Percentiles rank a stretch among this genome's conserved stretches.
Conservation (phyloP, 2,888 invertebrate species). For the Odontomyia ornata region DNA sequence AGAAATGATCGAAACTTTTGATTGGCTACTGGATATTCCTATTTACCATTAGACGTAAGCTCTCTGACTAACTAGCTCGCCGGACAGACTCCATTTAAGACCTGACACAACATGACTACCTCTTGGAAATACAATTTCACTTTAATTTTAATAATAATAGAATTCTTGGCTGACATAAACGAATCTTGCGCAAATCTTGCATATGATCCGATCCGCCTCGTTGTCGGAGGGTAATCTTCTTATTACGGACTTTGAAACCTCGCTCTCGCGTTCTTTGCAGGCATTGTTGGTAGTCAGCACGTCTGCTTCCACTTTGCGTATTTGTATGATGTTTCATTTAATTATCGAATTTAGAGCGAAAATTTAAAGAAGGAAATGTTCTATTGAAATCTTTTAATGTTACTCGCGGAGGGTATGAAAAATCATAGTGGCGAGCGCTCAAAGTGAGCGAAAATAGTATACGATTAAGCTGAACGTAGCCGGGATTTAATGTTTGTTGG, state of each 20-base stretch:
- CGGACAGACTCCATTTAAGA: no score
- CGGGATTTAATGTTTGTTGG: background rate
- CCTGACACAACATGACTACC: no score
- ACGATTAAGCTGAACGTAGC: background rate
- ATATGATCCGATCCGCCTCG: conserved; percentile 32
- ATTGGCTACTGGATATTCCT: no score
- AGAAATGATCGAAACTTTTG: no score
- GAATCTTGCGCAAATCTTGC: conserved; percentile 39
- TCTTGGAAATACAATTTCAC: no score
- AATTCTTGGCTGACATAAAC: conserved; percentile 23
- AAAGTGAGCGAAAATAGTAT: conserved; percentile 18
- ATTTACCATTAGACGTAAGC: no score
- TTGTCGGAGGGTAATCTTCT: conserved; percentile 24
- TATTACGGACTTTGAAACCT: background rate
- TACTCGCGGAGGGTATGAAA: background rate
- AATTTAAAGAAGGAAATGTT: conserved; percentile 41
- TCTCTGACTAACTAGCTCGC: no score
- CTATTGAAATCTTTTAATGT: conserved; percentile 38
- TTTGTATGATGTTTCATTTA: conserved; percentile 29
- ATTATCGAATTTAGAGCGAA: conserved; percentile 41
- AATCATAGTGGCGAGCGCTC: background rate
- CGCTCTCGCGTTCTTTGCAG: background rate
- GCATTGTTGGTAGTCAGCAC: background rate
- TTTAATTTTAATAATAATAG: no score
- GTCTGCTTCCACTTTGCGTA: background rate